A percentile compares a stretch with the other conserved stretches of the same genome.
phyloP scores from a whole-genome alignment of 2,888 invertebrate species.

The Reticulitermes lucifugus region DNA sequence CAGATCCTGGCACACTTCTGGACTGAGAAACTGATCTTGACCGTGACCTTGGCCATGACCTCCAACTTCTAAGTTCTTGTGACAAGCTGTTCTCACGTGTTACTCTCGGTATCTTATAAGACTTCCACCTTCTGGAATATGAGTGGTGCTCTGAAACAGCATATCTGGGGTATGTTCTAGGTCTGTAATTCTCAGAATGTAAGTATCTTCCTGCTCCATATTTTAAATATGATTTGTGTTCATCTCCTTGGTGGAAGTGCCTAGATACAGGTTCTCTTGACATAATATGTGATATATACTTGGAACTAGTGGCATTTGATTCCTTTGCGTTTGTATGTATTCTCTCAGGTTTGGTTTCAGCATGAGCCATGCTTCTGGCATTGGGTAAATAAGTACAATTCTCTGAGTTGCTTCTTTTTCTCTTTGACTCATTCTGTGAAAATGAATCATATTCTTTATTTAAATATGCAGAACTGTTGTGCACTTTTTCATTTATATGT shows the following conservation, averaged over 20 bases:
- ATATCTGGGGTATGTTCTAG: background rate
- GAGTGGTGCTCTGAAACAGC: background rate
- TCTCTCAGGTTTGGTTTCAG: background rate
- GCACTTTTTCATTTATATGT: background rate
- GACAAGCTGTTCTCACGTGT: background rate
- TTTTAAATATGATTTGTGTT: background rate
- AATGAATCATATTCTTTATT: background rate
- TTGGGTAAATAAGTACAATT: background rate
- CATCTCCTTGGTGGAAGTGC: background rate
- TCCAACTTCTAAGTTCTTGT: background rate
- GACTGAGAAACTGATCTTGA: background rate
- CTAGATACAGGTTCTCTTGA: background rate
- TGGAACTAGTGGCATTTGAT: background rate
- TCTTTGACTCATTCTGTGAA: background rate
- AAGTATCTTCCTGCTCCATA: background rate
- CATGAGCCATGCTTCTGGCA: background rate
- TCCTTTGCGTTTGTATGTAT: background rate
- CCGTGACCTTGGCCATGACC: conserved; percentile 5
- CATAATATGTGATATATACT: background rate
- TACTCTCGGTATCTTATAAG: background rate
- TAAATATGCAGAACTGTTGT: background rate
- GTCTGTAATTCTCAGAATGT: background rate
- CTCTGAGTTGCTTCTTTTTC: background rate
- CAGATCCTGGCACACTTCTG: background rate
- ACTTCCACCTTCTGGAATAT: background rate